These are phyloP conservation scores for Conchocele bisecta DNA, from an alignment of 2,888 invertebrate genomes.

Conservation along the genomic window DNA sequence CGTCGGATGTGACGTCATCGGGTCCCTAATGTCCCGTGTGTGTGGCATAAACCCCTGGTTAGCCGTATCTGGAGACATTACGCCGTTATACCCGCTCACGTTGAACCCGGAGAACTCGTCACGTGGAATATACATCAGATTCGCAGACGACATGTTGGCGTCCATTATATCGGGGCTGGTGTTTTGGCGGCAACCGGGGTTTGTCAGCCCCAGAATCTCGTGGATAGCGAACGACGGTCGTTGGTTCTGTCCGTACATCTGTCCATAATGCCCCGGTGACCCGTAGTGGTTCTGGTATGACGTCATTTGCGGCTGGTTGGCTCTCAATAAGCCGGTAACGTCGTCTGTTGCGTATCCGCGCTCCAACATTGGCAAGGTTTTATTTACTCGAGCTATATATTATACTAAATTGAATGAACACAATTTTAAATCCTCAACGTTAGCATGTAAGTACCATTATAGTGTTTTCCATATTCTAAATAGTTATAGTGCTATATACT, in stretches of 20 bases:
- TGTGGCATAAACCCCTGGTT: constrained; percentile 31
- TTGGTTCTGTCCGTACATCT: constrained; percentile 85
- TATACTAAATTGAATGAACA: too few species aligned
- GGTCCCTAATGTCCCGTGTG: constrained; percentile 43
- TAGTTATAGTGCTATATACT: too few species aligned
- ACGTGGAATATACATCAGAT: constrained; percentile 55
- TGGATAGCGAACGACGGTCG: constrained; percentile 94
- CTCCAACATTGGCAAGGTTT: constrained; percentile 39
- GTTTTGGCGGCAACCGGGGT: constrained; percentile 58
- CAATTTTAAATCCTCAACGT: too few species aligned
- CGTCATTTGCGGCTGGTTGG: constrained; percentile 57
- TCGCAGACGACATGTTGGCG: constrained; percentile 53
- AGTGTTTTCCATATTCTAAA: too few species aligned
- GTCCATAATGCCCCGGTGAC: constrained; percentile 63
- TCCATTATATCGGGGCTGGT: constrained; percentile 68
- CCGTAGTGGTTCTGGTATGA: constrained; percentile 62
- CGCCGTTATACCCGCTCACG: constrained; percentile 26
- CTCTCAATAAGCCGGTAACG: constrained; percentile 55
- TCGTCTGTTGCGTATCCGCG: constrained; percentile 52
- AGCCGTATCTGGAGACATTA: constrained; percentile 34
- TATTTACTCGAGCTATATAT: too few species aligned
- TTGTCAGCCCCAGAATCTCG: constrained; percentile 89
- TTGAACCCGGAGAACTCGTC: constrained; percentile 40
- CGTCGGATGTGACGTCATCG: constrained; percentile 43
- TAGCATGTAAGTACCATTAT: too few species aligned